These are phyloP conservation scores for Saccostrea echinata DNA, from an alignment of 1,140 invertebrate species.

Conservation along the genomic window DNA sequence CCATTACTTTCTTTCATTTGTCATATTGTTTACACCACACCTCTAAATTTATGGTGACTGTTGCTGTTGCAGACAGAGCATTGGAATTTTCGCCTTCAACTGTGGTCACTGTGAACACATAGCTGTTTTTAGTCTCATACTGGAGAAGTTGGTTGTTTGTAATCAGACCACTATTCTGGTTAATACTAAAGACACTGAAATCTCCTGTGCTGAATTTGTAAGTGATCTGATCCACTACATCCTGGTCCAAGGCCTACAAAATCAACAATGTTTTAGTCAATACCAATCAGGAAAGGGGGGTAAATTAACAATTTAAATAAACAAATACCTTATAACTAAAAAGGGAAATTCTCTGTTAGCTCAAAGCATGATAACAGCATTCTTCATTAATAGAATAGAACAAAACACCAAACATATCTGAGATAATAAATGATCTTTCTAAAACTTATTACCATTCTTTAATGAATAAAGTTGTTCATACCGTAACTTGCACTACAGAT, in stretches of 20 bases:
- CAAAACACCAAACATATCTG: too few species aligned
- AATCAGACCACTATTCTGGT: slow-evolving; percentile 52
- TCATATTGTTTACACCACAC: slow-evolving; percentile 10
- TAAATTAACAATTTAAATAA: too few species aligned
- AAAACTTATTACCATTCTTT: background rate
- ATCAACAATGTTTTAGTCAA: background rate
- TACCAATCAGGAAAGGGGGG: background rate
- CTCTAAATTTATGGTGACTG: slow-evolving; percentile 61
- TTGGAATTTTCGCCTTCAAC: slow-evolving; percentile 55
- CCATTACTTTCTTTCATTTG: too few species aligned
- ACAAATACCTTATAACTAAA: background rate
- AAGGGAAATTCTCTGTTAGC: background rate
- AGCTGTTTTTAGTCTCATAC: slow-evolving; percentile 59
- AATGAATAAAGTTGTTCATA: slow-evolving; percentile 49
- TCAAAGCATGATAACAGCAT: too few species aligned
- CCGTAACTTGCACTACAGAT: slow-evolving; percentile 60
- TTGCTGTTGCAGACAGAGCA: slow-evolving; percentile 53
- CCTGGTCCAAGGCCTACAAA: slow-evolving; percentile 65
- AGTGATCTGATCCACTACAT: slow-evolving; percentile 53
- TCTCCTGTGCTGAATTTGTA: slow-evolving; percentile 60
- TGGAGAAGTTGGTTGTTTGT: slow-evolving; percentile 56
- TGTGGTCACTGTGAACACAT: slow-evolving; percentile 66
- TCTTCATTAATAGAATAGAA: background rate
- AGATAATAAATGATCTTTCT: too few species aligned
- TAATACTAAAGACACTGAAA: slow-evolving; percentile 53